These are phyloP conservation scores for Xylocopa sonorina DNA, from an alignment of 1,140 invertebrate genomes.

Conservation along the genomic window DNA sequence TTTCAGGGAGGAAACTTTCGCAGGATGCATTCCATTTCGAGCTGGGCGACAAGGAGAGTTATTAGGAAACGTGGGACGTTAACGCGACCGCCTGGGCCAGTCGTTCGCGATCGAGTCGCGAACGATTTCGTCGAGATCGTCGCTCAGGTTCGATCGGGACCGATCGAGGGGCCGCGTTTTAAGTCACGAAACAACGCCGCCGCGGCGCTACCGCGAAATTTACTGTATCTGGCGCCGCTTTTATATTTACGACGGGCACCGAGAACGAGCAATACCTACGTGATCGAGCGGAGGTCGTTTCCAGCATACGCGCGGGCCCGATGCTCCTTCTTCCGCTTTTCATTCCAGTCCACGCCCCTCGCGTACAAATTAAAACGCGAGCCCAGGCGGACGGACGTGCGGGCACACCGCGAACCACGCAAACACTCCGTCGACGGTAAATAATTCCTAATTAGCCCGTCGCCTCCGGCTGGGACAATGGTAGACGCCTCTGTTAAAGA, in stretches of 20 bases:
- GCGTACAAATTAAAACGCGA: conserved; percentile 61
- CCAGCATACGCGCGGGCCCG: conserved; percentile 32
- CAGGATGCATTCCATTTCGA: not conserved
- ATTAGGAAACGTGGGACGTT: not conserved
- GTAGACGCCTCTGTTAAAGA: conserved; percentile 42
- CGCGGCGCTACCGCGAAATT: conserved; percentile 59
- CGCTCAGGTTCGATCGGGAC: too few species aligned
- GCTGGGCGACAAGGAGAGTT: too few species aligned
- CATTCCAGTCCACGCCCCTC: conserved; percentile 53
- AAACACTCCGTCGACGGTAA: conserved; percentile 54
- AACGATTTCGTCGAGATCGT: too few species aligned
- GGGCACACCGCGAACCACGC: conserved; percentile 34
- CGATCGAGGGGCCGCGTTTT: too few species aligned
- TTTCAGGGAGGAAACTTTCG: not conserved
- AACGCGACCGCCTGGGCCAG: too few species aligned
- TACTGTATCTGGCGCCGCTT: conserved; percentile 67
- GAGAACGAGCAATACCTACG: conserved; percentile 56
- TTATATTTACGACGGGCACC: conserved; percentile 64
- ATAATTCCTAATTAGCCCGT: conserved; percentile 57
- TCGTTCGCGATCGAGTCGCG: too few species aligned
- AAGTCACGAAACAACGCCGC: conserved; percentile 26
- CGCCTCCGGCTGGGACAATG: conserved; percentile 21
- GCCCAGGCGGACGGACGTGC: conserved; percentile 47
- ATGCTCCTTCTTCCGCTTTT: conserved; percentile 63
- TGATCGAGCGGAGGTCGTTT: conserved; percentile 56